A percentile compares a stretch with the other conserved stretches of the same genome.
Evolutionary conservation across 2,113 vertebrate genomes (phyloP).

Genomic region (Sceloporus tristichus): DNA sequence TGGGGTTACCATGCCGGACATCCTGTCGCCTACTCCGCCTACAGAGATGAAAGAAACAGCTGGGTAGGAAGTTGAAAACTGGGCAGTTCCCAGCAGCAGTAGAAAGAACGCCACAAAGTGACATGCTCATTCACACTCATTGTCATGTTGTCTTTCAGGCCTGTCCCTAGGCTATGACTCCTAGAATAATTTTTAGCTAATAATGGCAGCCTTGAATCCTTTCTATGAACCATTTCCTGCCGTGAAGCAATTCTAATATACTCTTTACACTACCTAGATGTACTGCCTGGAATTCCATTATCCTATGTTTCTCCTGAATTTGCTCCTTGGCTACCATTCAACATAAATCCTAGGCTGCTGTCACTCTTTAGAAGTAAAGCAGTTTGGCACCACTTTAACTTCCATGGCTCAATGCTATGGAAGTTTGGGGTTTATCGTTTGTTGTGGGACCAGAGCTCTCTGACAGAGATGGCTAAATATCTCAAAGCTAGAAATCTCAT

Average conservation of each 20-base stretch:
- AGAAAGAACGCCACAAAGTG: neutral
- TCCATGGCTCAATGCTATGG: too few relatives aligned
- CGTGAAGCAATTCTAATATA: neutral
- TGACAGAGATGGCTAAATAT: too few relatives aligned
- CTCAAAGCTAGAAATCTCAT: too few relatives aligned
- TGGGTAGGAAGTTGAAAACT: neutral
- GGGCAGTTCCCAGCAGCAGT: neutral
- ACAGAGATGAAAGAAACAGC: neutral
- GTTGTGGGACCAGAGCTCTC: too few relatives aligned
- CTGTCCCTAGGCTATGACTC: neutral
- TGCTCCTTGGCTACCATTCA: neutral
- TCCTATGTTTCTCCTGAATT: neutral
- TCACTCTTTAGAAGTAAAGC: too few relatives aligned
- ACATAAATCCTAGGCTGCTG: neutral
- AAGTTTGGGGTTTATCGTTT: too few relatives aligned
- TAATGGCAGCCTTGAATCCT: neutral
- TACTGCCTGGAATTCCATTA: neutral
- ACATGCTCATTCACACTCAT: neutral
- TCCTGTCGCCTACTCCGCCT: conserved; percentile 97
- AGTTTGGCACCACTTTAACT: too few relatives aligned
- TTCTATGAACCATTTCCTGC: neutral
- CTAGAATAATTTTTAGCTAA: neutral
- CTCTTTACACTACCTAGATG: too few relatives aligned
- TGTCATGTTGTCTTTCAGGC: neutral
- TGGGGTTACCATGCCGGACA: conserved; percentile 91